phyloP scores from a whole-genome alignment of 2,888 invertebrate genomes.

The Ennomos erosarius region DNA sequence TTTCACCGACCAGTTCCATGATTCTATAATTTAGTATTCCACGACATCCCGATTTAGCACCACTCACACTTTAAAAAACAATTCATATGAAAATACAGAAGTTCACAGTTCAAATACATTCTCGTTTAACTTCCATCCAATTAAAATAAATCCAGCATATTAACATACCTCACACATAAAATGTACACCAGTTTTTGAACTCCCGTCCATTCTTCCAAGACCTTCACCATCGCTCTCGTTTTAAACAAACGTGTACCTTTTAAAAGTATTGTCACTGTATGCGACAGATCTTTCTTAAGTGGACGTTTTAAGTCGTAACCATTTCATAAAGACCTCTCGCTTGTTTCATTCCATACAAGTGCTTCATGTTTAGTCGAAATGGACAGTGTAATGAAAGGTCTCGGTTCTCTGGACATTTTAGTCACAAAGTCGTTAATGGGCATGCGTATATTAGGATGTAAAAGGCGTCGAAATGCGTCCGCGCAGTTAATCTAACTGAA shows the following conservation, averaged over 20 bases:
- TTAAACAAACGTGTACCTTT: background rate
- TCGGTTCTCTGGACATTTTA: conserved; percentile 57
- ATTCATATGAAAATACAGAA: conserved; percentile 46
- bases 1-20: too few species aligned
- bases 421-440: conserved; percentile 60
- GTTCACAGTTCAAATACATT: conserved; percentile 43
- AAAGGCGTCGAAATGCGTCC: conserved; percentile 73
- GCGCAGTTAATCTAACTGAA: conserved; percentile 75
- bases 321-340: conserved; percentile 23
- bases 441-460: conserved; percentile 68
- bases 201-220: conserved; percentile 13
- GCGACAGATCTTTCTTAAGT: conserved; percentile 7
- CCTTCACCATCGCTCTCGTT: background rate
- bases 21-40: background rate
- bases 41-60: conserved; percentile 36
- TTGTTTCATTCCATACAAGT: conserved; percentile 2
- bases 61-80: conserved; percentile 34
- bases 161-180: conserved; percentile 71
- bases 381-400: conserved; percentile 36
- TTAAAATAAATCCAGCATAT: conserved; percentile 71
- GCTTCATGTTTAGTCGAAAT: background rate
- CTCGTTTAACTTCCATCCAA: conserved; percentile 59
- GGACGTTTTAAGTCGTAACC: conserved; percentile 26
- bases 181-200: conserved; percentile 41
- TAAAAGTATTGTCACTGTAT: background rate